Conservation (phyloP, 2,797 vertebrate species). For the Brachyrhaphis roseni region DNA sequence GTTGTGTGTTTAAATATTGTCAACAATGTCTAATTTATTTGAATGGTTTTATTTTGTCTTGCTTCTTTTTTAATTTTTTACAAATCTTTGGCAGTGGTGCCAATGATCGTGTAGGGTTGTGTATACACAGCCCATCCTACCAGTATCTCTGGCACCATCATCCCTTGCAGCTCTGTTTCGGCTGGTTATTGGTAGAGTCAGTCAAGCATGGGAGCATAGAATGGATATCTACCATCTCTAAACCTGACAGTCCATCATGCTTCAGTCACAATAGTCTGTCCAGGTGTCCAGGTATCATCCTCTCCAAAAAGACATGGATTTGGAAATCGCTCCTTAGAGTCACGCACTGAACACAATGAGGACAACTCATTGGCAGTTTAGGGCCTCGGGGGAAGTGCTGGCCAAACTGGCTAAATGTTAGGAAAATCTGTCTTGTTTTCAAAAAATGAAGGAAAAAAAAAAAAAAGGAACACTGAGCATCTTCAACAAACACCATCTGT, state of each 20-base stretch:
- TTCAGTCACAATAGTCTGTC: conserved; percentile 34
- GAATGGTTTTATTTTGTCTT: too few species aligned
- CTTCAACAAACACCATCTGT: conserved; percentile 44
- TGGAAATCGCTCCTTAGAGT: conserved; percentile 47
- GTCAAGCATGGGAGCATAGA: conserved; percentile 35
- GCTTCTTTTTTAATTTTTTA: background rate
- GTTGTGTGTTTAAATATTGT: too few species aligned
- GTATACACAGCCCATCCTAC: background rate
- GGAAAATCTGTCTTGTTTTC: background rate
- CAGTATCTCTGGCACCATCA: background rate
- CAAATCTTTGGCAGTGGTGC: background rate
- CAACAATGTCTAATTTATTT: too few species aligned
- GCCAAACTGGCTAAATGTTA: conserved; percentile 2
- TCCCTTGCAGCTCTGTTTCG: background rate
- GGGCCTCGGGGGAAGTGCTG: conserved; percentile 26
- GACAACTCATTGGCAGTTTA: conserved; percentile 52
- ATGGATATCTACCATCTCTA: conserved; percentile 62
- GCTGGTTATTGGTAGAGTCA: conserved; percentile 22
- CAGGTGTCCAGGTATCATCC: conserved; percentile 21
- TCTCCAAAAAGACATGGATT: conserved; percentile 33
- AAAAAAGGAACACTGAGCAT: background rate
- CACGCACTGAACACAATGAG: conserved; percentile 50
- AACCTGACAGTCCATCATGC: conserved; percentile 50
- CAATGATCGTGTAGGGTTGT: background rate
- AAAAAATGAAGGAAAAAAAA: conserved; percentile 3